Evolutionary conservation across 2,797 vertebrate species (phyloP), one percentile per base, ranked within the genome.

Genomic region (Macropodus opercularis): DNA sequence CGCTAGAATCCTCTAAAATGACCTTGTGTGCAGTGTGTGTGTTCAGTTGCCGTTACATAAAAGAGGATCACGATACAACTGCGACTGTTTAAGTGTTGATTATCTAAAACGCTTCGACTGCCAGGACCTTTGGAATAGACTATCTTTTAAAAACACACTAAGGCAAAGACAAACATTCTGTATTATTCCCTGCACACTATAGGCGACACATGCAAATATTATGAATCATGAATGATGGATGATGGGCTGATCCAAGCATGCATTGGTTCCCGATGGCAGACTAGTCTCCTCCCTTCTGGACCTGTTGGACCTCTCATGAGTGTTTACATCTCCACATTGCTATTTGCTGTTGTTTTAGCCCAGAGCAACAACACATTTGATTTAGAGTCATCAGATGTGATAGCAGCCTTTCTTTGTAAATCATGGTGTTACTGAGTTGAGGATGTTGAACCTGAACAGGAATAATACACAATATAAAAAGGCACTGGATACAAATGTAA

Each of bases 151-250:
- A 72, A 72, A 53, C 8, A 44, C 19, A 52, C 4, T 22, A 0
- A 24, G 34, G 3, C 29, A 24, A 51, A 58, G 22, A 7, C 9
- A 35, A 19, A 17, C 27, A 32, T 12, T 49, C 8, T 57, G 18
- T 34, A 72, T 59, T 23, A 73, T 68, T 73, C 24, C 59, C 42
- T 63, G 26, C 46, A 17, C 11, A 46, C 4, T 58, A 32, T 40
- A 11, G 29, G 52, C 39, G 54, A 15, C 22, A n/a, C 34, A 63
- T 72, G 38, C 42, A 69, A 75, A 69, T 61, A 36, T 11, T 7
- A 26, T 4, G 7, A 17, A 41, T 57, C 36, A 63, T 72, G 67
- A 77, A 75, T 72, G 22, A 73, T 73, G 56, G 17, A 72, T 42
- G 14, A 6, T 50, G n/a, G 44, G 31, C 32, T 39, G 47, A 70